These are phyloP conservation scores for Chanos chanos DNA, from an alignment of 2,797 vertebrate genomes.

Conservation along the genomic window DNA sequence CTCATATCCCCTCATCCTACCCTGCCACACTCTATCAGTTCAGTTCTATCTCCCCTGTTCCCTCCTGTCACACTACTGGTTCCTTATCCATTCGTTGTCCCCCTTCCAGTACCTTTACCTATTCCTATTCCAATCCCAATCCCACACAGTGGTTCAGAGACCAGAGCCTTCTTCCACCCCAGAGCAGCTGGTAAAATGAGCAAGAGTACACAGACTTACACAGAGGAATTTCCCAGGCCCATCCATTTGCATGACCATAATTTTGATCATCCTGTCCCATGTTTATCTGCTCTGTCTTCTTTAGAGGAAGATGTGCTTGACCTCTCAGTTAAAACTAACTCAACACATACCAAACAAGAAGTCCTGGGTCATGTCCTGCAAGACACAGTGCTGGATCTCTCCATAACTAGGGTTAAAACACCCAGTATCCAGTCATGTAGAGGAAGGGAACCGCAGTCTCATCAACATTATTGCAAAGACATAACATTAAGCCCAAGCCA, in stretches of 20 bases:
- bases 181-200: not conserved
- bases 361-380: slow-evolving; percentile 43
- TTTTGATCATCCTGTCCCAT: not conserved
- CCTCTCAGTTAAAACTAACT: slow-evolving; percentile 70
- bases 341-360: slow-evolving; percentile 51
- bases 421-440: slow-evolving; percentile 2
- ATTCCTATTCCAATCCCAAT: slow-evolving; percentile 72
- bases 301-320: slow-evolving; percentile 77
- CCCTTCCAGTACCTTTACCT: slow-evolving; percentile 73
- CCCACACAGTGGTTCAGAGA: slow-evolving; percentile 34
- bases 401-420: slow-evolving; percentile 60
- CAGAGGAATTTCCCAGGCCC: slow-evolving; percentile 55
- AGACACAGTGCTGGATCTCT: slow-evolving; percentile 71
- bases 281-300: slow-evolving; percentile 63
- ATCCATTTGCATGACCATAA: slow-evolving; percentile 24
- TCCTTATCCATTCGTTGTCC: slow-evolving; percentile 75
- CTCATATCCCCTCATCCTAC: slow-evolving; percentile 33
- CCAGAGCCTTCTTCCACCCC: not conserved
- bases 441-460: not conserved
- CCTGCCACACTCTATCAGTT: slow-evolving; percentile 55
- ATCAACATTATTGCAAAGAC: not conserved
- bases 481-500: too few relatives aligned
- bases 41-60: slow-evolving; percentile 68
- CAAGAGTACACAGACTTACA: slow-evolving; percentile 43
- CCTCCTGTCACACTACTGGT: slow-evolving; percentile 76